Evolutionary conservation across 2,888 invertebrate species (phyloP).

Genomic region (Ichneumoninae sp.): DNA sequence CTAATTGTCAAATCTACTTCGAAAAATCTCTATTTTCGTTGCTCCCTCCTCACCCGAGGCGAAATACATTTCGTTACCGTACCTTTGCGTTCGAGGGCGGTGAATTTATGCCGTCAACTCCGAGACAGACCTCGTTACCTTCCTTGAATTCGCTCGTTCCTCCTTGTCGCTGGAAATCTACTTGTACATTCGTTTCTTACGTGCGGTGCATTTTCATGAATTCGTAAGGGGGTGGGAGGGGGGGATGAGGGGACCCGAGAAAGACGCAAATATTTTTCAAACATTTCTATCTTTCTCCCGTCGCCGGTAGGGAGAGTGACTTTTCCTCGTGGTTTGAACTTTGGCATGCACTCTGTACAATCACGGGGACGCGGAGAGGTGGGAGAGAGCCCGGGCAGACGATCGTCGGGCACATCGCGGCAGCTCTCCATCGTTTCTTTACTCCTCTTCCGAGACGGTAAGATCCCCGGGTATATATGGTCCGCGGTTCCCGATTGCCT

Average conservation of each 20-base stretch:
- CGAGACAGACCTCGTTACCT: conserved; percentile 33
- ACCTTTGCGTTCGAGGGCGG: neutral
- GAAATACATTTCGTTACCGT: neutral
- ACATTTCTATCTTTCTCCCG: neutral
- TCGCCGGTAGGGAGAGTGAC: neutral
- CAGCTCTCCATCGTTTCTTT: conserved; percentile 30
- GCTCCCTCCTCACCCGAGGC: conserved; percentile 25
- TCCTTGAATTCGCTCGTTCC: conserved; percentile 23
- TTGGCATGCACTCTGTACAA: conserved; percentile 52
- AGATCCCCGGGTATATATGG: conserved; percentile 11
- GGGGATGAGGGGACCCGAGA: too few species aligned
- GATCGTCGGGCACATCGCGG: conserved; percentile 32
- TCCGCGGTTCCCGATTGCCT: conserved; percentile 49
- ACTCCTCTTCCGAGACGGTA: conserved; percentile 21
- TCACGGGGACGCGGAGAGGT: conserved; percentile 11
- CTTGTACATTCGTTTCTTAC: conserved; percentile 16
- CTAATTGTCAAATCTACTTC: conserved; percentile 63
- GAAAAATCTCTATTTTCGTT: conserved; percentile 54
- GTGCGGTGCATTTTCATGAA: conserved; percentile 38
- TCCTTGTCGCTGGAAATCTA: conserved; percentile 9
- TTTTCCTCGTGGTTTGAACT: conserved; percentile 42
- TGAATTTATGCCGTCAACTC: conserved; percentile 25
- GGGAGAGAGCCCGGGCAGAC: conserved; percentile 5
- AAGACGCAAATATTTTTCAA: neutral
- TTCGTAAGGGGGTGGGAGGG: neutral